Evolutionary conservation across 2,888 invertebrate genomes (phyloP).

Genomic region (Watsonalla binaria): DNA sequence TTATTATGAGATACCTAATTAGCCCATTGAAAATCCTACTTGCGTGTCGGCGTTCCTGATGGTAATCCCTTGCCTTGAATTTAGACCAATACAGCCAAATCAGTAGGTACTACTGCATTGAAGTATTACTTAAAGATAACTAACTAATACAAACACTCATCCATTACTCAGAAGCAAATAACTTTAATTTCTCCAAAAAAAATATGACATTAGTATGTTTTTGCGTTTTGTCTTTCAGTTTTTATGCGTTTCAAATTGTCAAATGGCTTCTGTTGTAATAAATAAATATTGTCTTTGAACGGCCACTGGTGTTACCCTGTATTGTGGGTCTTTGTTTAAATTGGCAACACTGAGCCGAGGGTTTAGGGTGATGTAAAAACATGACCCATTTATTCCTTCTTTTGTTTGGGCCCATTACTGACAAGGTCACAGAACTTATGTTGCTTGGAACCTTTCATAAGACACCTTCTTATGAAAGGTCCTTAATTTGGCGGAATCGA

Average conservation of each 20-base stretch:
- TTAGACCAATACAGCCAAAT: no score
- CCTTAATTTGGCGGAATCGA: no score
- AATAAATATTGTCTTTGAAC: conserved; percentile 52
- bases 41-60: no score
- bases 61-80: no score
- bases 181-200: conserved; percentile 17
- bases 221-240: conserved; percentile 20
- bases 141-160: background rate
- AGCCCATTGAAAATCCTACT: no score
- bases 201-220: conserved; percentile 16
- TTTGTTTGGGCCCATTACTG: conserved; percentile 32
- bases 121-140: no score
- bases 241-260: conserved; percentile 46
- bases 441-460: background rate
- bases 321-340: conserved; percentile 52
- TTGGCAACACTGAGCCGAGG: conserved; percentile 39
- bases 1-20: no score
- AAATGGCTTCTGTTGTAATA: conserved; percentile 63
- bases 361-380: conserved; percentile 38
- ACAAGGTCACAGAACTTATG: conserved; percentile 20
- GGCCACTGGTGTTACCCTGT: conserved; percentile 69
- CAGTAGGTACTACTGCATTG: no score
- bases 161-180: background rate
- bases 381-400: conserved; percentile 43
- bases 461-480: no score